Conservation (phyloP, 2,888 invertebrate genomes). For the Cantharis rufa region DNA sequence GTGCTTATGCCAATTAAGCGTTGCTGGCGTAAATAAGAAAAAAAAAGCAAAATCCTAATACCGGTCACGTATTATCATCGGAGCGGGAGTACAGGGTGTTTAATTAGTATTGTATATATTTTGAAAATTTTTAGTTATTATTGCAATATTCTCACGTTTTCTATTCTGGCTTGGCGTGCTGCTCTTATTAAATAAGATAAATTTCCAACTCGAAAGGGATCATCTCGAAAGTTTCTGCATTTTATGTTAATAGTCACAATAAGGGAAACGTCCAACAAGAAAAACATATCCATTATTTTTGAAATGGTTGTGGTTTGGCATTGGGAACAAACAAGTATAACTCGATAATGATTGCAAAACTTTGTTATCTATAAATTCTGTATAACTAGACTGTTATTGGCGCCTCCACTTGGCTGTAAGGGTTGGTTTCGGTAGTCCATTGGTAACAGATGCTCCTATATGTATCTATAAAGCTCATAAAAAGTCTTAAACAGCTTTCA, state of each 20-base stretch:
- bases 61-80: background rate
- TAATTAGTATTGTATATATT: background rate
- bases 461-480: conserved; percentile 37
- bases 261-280: background rate
- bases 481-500: conserved; percentile 38
- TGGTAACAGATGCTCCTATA: conserved; percentile 34
- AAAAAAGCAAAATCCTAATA: background rate
- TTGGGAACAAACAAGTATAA: conserved; percentile 25
- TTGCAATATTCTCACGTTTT: background rate
- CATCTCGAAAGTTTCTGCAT: background rate
- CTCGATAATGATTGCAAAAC: conserved; percentile 25
- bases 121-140: background rate
- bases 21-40: background rate
- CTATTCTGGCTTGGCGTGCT: background rate
- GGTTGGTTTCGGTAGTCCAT: conserved; percentile 29
- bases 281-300: background rate
- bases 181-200: background rate
- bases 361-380: conserved; percentile 27
- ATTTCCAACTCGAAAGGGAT: background rate
- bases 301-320: conserved; percentile 10
- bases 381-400: conserved; percentile 31
- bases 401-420: conserved; percentile 29
- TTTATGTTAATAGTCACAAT: background rate
- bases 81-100: background rate
- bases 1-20: background rate